Conservation (phyloP, 2,888 invertebrate species). For the Diaperis boleti region DNA sequence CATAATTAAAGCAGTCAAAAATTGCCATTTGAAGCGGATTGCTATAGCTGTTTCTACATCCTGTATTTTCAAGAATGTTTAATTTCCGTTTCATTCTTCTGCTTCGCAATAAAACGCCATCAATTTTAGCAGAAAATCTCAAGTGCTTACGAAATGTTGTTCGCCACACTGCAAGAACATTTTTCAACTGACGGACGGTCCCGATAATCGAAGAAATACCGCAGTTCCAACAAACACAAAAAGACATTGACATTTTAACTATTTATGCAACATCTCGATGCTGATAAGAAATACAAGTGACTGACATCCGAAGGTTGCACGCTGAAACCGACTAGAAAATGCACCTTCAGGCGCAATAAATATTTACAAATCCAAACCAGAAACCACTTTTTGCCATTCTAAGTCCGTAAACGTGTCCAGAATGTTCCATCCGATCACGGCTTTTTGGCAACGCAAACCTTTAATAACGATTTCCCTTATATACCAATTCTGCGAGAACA, state of each 20-base stretch:
- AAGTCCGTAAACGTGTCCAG: constrained; percentile 13
- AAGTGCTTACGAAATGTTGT: neutral
- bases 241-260: constrained; percentile 14
- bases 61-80: constrained; percentile 11
- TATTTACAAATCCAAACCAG: neutral
- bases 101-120: neutral
- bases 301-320: constrained; percentile 14
- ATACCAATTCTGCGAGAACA: constrained; percentile 27
- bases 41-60: constrained; percentile 1
- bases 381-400: neutral
- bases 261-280: neutral
- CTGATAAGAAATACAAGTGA: constrained; percentile 5
- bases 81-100: constrained; percentile 4
- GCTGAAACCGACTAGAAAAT: neutral
- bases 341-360: neutral
- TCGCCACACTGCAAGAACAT: constrained; percentile 2
- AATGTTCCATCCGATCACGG: constrained; percentile 9
- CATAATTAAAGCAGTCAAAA: neutral
- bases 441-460: constrained; percentile 29
- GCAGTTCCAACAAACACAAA: too few relatives aligned
- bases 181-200: neutral
- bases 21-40: constrained; percentile 1
- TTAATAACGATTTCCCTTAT: constrained; percentile 39
- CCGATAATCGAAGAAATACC: too few relatives aligned
- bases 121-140: neutral